A percentile compares a stretch with the other conserved stretches of the same genome.
Conservation (phyloP, 2,797 vertebrate genomes). For the Urocyon cinereoargenteus region DNA sequence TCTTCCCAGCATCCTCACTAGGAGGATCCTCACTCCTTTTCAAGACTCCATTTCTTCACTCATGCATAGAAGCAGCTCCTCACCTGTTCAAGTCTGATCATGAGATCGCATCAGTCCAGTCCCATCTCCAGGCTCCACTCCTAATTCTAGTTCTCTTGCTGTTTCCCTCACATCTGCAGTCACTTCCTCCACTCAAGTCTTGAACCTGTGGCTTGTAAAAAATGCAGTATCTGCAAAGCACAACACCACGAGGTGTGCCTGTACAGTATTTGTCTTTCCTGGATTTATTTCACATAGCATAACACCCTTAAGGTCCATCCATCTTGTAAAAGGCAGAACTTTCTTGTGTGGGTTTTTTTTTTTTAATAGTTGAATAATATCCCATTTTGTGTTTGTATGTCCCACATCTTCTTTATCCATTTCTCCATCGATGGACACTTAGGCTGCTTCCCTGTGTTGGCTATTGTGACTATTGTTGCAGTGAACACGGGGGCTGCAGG, state of each 20-base stretch:
- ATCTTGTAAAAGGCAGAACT: neutral
- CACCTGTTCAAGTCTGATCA: neutral
- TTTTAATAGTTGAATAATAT: neutral
- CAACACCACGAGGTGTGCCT: neutral
- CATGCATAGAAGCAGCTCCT: neutral
- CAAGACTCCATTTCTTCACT: neutral
- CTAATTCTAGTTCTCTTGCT: neutral
- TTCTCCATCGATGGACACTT: neutral
- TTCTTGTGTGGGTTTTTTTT: neutral
- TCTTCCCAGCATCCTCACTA: neutral
- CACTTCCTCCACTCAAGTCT: neutral
- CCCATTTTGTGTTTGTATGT: neutral
- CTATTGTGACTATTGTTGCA: neutral
- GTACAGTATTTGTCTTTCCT: neutral
- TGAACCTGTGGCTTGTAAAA: neutral
- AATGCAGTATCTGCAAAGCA: neutral
- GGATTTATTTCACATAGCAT: neutral
- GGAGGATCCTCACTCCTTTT: neutral
- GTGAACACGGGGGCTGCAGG: neutral
- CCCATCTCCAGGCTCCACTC: neutral
- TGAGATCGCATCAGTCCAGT: neutral
- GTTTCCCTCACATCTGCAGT: neutral
- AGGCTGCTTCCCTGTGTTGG: neutral
- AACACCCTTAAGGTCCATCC: neutral
- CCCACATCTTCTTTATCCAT: neutral